Conservation (phyloP, 2,888 invertebrate genomes). For the Bellardia pandia region DNA sequence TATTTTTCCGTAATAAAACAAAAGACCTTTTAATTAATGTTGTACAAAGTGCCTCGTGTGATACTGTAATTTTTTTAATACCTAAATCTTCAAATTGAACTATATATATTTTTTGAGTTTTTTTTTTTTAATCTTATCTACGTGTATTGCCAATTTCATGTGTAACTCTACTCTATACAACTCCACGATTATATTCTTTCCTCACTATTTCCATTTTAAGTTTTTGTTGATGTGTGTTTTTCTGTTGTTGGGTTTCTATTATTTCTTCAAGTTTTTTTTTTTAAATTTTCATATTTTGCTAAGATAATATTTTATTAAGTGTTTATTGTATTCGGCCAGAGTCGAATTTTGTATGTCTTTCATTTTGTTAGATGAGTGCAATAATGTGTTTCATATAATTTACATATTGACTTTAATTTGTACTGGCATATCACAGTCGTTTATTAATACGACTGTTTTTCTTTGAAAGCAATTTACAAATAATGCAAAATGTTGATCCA, state of each 20-base stretch:
- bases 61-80: background rate
- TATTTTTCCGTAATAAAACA: slow-evolving; percentile 2
- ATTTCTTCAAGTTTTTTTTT: background rate
- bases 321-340: background rate
- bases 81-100: slow-evolving; percentile 11
- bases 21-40: slow-evolving; percentile 45
- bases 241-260: slow-evolving; percentile 4
- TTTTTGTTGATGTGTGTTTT: slow-evolving; percentile 21
- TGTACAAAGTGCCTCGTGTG: slow-evolving; percentile 49
- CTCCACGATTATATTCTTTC: slow-evolving; percentile 27
- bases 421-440: no score
- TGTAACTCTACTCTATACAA: slow-evolving; percentile 30
- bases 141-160: slow-evolving; percentile 26
- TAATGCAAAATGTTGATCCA: no score
- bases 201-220: slow-evolving; percentile 63
- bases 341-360: slow-evolving; percentile 18
- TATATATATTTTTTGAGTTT: background rate
- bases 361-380: background rate
- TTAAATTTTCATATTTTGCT: slow-evolving; percentile 67
- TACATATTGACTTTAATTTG: no score
- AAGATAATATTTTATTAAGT: background rate
- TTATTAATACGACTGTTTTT: no score
- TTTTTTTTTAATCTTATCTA: slow-evolving; percentile 17
- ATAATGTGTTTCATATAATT: no score
- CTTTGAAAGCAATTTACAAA: no score